A percentile compares a stretch with the other conserved stretches of the same genome.
These are phyloP conservation scores for Cyphomyrus plagiostoma DNA, from an alignment of 2,113 vertebrate genomes.

Conservation along the genomic window DNA sequence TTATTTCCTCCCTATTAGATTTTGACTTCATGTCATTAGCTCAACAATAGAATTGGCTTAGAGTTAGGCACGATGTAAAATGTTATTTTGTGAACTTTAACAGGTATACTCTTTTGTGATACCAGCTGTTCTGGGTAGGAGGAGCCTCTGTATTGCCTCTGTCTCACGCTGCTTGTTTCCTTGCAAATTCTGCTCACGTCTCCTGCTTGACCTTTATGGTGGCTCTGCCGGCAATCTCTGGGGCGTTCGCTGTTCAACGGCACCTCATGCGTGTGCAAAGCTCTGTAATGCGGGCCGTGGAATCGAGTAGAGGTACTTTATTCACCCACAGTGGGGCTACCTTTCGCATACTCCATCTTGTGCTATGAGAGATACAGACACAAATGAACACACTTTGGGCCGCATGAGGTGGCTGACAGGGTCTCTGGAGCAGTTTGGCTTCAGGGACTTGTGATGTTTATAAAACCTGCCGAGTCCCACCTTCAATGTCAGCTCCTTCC, in stretches of 20 bases:
- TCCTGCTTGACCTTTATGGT: neutral
- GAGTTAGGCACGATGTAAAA: neutral
- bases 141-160: neutral
- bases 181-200: neutral
- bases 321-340: neutral
- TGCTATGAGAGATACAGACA: neutral
- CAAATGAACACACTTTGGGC: neutral
- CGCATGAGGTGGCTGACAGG: neutral
- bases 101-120: neutral
- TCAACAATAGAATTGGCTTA: neutral
- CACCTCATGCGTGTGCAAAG: neutral
- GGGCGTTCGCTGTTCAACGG: neutral
- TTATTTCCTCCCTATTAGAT: neutral
- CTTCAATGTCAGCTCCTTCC: neutral
- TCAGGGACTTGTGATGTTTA: neutral
- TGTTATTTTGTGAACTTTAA: neutral
- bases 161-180: neutral
- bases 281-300: neutral
- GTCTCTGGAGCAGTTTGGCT: neutral
- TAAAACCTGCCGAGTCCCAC: neutral
- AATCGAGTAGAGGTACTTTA: neutral
- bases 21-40: neutral
- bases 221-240: neutral
- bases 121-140: neutral
- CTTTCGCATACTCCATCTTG: neutral